These are phyloP conservation scores for Brachypterus glaber DNA, from an alignment of 2,888 invertebrate species.

Conservation along the genomic window DNA sequence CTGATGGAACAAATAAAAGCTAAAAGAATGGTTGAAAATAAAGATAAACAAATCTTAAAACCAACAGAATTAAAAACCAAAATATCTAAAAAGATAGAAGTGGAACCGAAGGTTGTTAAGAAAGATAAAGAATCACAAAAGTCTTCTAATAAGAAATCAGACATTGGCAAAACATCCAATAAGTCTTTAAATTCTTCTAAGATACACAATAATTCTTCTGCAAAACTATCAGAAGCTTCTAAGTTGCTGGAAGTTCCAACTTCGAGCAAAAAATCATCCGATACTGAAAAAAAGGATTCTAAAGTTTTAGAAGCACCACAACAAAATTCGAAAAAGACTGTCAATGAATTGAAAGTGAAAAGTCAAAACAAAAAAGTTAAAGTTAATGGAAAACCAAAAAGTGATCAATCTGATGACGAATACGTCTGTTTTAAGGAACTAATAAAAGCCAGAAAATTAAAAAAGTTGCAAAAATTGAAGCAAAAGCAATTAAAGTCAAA, in stretches of 20 bases:
- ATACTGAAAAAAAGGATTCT: background rate
- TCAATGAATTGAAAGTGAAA: slow-evolving; percentile 8
- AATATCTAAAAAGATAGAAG: no score
- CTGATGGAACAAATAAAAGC: no score
- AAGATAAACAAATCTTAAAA: no score
- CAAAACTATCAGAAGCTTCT: no score
- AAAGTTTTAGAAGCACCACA: slow-evolving; percentile 10
- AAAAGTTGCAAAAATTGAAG: slow-evolving; percentile 23
- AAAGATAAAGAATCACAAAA: no score
- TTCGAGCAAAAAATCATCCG: background rate
- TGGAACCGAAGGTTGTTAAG: no score
- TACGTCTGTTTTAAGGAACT: slow-evolving; percentile 27
- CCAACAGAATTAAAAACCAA: no score
- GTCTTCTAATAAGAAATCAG: no score
- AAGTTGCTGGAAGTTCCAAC: background rate
- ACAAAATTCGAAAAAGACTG: slow-evolving; percentile 7
- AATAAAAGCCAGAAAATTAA: slow-evolving; percentile 25
- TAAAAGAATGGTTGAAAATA: no score
- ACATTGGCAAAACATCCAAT: no score
- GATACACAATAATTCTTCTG: no score
- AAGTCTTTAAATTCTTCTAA: no score
- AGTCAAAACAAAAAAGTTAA: background rate
- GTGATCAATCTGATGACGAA: slow-evolving; percentile 18
- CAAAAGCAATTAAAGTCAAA: slow-evolving; percentile 9
- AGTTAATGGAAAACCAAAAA: background rate